Conservation (phyloP, 64 coral and sea anemone species). For the Montipora capricornis region DNA sequence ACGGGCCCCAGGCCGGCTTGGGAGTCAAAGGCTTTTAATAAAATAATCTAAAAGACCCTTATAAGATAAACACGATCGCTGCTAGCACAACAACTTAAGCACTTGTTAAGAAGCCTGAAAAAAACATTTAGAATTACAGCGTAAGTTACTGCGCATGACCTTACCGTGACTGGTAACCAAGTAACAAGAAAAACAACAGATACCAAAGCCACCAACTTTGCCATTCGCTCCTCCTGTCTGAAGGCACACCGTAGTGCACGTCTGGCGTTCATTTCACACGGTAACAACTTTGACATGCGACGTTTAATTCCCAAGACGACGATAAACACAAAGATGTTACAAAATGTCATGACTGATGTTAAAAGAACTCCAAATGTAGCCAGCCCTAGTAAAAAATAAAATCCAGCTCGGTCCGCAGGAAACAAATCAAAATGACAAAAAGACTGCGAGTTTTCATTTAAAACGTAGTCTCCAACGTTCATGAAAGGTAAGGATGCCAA, state of each 20-base stretch:
- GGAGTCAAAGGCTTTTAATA: too few relatives aligned
- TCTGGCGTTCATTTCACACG: neutral
- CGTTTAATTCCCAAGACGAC: conserved; percentile 27
- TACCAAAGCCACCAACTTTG: conserved; percentile 61
- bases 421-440: conserved; percentile 64
- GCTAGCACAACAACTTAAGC: too few relatives aligned
- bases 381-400: neutral
- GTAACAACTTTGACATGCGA: conserved; percentile 29
- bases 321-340: conserved; percentile 50
- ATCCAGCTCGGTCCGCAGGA: neutral
- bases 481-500: conserved; percentile 53
- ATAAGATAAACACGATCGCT: too few relatives aligned
- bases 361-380: conserved; percentile 2
- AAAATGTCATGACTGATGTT: conserved; percentile 18
- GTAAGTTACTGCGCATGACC: neutral
- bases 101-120: neutral
- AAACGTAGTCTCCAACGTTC: conserved; percentile 24
- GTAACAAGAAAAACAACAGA: conserved; percentile 66
- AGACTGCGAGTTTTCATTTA: conserved; percentile 25
- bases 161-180: conserved; percentile 77
- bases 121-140: neutral
- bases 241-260: neutral
- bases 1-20: too few relatives aligned
- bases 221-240: conserved; percentile 61
- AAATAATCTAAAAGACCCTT: too few relatives aligned